A percentile compares a stretch with the other conserved stretches of the same genome.
Evolutionary conservation across 2,113 vertebrate species (phyloP).

Genomic region (Orientallactaga bullata): DNA sequence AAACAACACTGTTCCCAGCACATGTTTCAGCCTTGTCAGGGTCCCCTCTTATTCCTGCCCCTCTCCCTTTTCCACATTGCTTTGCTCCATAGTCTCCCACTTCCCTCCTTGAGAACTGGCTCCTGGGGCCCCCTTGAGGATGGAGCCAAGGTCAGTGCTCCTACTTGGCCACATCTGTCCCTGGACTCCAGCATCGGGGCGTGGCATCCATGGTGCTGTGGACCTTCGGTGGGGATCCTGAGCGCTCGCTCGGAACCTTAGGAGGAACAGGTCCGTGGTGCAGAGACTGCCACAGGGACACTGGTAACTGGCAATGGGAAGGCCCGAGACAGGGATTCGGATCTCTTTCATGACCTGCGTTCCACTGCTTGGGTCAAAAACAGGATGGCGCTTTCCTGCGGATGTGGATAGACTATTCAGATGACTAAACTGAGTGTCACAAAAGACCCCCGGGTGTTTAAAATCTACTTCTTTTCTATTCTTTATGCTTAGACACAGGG

Average conservation of each 20-base stretch:
- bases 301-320: neutral
- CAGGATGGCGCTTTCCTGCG: too few species aligned
- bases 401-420: neutral
- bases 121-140: too few species aligned
- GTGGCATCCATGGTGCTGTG: neutral
- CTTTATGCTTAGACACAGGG: too few species aligned
- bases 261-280: neutral
- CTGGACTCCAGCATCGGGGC: neutral
- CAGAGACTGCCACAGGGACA: neutral
- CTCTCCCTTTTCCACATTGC: neutral
- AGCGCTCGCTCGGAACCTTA: too few species aligned
- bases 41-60: neutral
- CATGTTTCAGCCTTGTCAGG: too few species aligned
- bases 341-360: too few species aligned
- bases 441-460: neutral
- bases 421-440: neutral
- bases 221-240: neutral
- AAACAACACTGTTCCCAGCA: neutral
- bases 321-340: neutral
- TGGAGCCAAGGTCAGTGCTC: neutral
- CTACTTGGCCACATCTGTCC: too few species aligned
- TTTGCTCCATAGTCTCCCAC: neutral
- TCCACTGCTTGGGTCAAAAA: neutral
- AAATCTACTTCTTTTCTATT: neutral
- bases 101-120: neutral